Conservation (phyloP, 1,140 invertebrate species). For the Cyclina sinensis region DNA sequence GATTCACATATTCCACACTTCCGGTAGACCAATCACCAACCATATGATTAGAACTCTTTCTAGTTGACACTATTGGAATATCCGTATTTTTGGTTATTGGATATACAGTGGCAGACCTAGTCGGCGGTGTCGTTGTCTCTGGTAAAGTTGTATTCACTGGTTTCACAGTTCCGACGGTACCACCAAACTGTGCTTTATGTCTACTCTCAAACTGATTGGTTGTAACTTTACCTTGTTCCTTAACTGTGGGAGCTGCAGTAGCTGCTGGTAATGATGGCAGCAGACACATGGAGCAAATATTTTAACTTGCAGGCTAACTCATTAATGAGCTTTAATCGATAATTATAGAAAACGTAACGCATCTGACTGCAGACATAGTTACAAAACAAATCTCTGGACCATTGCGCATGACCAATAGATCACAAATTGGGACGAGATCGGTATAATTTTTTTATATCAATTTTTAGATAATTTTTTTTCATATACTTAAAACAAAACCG, state of each 20-base stretch:
- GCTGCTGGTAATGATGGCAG: not conserved
- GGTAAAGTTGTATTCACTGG: not conserved
- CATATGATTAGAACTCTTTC: not conserved
- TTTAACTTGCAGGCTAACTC: too few species aligned
- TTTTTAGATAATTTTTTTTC: too few species aligned
- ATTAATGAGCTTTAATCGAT: too few species aligned
- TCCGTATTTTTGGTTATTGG: not conserved
- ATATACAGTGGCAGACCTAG: not conserved
- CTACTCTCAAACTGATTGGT: not conserved
- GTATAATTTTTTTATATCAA: too few species aligned
- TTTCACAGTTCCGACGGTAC: not conserved
- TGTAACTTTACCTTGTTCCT: not conserved
- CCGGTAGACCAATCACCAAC: not conserved
- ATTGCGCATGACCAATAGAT: too few species aligned
- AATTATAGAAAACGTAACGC: too few species aligned
- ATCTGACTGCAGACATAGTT: too few species aligned
- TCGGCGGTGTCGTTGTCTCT: not conserved
- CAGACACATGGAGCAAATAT: too few species aligned
- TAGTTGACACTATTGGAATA: not conserved
- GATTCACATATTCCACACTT: not conserved
- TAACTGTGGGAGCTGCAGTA: not conserved
- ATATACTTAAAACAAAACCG: too few species aligned
- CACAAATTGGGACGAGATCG: too few species aligned
- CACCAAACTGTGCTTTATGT: not conserved
- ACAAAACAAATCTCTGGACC: too few species aligned